Evolutionary conservation across 2,113 vertebrate genomes (phyloP).

Genomic region (Pygoscelis antarcticus): DNA sequence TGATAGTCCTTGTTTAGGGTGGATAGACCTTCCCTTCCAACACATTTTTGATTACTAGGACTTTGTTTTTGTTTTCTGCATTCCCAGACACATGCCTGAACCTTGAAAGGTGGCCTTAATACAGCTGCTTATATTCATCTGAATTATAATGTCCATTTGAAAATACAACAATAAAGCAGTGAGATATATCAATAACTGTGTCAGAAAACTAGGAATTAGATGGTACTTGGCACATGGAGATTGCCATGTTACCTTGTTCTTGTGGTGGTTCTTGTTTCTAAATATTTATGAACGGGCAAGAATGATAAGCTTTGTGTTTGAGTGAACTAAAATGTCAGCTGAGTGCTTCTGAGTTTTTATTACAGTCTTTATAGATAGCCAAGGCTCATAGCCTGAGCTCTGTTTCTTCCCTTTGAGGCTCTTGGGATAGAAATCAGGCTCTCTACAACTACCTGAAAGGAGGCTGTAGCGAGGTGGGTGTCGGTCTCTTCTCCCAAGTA

Average conservation of each 20-base stretch:
- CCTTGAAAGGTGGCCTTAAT: neutral
- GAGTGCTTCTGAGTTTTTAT: neutral
- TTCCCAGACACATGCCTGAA: neutral
- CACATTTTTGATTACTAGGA: accelerated
- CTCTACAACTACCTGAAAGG: too few species aligned
- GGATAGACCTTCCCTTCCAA: neutral
- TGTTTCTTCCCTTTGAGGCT: neutral
- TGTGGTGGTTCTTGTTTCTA: neutral
- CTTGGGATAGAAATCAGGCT: neutral
- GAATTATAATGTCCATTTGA: neutral
- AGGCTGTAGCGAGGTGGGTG: too few species aligned
- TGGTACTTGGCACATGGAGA: neutral
- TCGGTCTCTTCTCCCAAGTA: too few species aligned
- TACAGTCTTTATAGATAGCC: neutral
- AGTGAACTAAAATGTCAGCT: neutral
- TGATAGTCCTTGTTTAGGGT: neutral
- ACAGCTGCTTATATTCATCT: neutral
- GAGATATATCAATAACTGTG: neutral
- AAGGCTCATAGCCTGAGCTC: neutral
- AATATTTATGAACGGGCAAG: neutral
- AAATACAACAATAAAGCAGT: neutral
- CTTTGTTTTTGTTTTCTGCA: neutral
- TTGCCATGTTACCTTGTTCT: neutral
- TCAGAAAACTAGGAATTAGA: neutral
- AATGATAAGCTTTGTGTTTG: neutral